Conservation (phyloP, 2,888 invertebrate species). For the Spilarctia lutea region DNA sequence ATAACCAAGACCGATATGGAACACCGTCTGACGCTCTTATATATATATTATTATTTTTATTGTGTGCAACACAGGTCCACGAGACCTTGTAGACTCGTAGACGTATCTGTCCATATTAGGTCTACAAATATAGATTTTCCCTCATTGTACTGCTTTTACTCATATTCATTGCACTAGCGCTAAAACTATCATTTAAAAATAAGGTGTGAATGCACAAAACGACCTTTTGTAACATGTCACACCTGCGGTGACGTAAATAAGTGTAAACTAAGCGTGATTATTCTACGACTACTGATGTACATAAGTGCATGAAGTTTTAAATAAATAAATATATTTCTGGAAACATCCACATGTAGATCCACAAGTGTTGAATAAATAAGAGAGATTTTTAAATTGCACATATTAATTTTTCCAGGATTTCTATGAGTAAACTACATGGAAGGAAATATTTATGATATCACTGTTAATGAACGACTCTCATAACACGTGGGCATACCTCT, state of each 20-base stretch:
- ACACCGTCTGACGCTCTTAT: too few species aligned
- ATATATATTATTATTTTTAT: too few species aligned
- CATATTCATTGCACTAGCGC: neutral
- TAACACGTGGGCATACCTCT: neutral
- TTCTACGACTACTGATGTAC: neutral
- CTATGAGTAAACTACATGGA: neutral
- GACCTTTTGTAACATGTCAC: neutral
- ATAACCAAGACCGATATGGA: too few species aligned
- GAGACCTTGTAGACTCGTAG: too few species aligned
- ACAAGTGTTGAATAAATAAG: neutral
- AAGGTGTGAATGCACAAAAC: neutral
- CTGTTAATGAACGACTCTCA: neutral
- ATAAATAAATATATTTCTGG: neutral
- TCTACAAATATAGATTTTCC: neutral
- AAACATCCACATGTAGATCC: neutral
- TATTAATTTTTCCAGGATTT: neutral
- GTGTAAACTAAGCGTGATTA: constrained; percentile 1
- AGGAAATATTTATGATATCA: neutral
- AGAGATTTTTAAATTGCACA: neutral
- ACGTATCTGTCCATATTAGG: neutral
- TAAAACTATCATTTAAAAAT: neutral
- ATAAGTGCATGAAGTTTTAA: too few species aligned
- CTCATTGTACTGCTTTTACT: neutral
- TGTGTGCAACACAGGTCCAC: too few species aligned
- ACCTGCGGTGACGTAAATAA: neutral